Evolutionary conservation across 2,888 invertebrate species (phyloP).

Genomic region (Morinoia aosen): DNA sequence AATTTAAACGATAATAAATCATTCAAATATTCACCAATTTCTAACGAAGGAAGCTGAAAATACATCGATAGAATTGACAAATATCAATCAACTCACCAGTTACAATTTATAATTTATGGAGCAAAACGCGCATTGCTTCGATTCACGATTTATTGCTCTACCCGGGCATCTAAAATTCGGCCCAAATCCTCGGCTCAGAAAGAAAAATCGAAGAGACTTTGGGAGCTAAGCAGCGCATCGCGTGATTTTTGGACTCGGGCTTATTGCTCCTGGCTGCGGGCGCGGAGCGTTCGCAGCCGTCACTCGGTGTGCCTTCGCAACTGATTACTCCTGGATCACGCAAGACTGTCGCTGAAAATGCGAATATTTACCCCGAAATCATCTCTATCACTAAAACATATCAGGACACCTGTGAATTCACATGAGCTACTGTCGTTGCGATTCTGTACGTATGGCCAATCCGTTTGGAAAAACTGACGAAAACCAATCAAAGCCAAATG

Average conservation of each 20-base stretch:
- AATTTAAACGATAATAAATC: no score
- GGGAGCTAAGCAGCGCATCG: background rate
- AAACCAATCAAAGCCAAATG: no score
- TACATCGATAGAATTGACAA: background rate
- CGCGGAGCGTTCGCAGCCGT: background rate
- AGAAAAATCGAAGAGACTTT: slow-evolving; percentile 9
- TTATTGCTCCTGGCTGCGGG: background rate
- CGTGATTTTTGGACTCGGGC: background rate
- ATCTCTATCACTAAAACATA: no score
- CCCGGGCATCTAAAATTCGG: background rate
- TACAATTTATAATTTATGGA: background rate
- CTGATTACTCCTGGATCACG: background rate
- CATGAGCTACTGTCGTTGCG: no score
- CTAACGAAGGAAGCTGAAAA: no score
- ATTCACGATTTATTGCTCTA: background rate
- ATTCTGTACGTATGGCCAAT: no score
- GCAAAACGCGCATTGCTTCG: background rate
- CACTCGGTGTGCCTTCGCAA: background rate
- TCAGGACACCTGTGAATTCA: no score
- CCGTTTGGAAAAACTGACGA: no score
- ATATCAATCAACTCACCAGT: background rate
- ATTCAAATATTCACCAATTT: no score
- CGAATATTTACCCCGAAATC: background rate
- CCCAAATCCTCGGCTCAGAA: background rate
- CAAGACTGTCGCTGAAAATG: background rate